Evolutionary conservation across 2,113 vertebrate species (phyloP).

Genomic region (Herpailurus yagouaroundi): DNA sequence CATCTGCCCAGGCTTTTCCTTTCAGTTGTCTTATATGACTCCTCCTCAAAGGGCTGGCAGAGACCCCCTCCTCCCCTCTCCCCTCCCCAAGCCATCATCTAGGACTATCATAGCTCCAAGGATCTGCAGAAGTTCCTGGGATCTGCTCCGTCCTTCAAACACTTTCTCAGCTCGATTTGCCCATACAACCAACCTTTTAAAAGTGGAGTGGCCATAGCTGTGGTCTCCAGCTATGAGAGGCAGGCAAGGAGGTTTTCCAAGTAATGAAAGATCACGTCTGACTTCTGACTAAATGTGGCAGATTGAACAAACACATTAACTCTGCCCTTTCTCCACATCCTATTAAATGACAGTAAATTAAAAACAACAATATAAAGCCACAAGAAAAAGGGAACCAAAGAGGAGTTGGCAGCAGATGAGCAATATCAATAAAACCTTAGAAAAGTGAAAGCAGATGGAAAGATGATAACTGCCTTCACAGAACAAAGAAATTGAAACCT

Average conservation of each 20-base stretch:
- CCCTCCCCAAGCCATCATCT: background rate
- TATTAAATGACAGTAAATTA: background rate
- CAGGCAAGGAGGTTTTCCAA: background rate
- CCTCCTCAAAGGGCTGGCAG: background rate
- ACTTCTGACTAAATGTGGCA: background rate
- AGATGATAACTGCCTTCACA: background rate
- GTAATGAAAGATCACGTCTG: background rate
- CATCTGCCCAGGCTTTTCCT: background rate
- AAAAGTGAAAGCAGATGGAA: conserved; percentile 1
- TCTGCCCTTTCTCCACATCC: background rate
- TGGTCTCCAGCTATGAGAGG: background rate
- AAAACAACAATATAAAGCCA: background rate
- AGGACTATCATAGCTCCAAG: background rate
- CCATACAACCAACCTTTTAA: background rate
- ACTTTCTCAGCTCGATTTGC: background rate
- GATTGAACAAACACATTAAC: background rate
- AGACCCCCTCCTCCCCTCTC: background rate
- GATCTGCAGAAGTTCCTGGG: background rate
- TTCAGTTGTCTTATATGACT: background rate
- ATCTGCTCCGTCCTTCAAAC: background rate
- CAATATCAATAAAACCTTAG: background rate
- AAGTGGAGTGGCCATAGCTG: no score
- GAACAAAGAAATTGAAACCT: background rate
- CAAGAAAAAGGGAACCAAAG: background rate
- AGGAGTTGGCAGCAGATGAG: background rate